Conservation (phyloP, 2,113 vertebrate species). For the Ginglymostoma cirratum region DNA sequence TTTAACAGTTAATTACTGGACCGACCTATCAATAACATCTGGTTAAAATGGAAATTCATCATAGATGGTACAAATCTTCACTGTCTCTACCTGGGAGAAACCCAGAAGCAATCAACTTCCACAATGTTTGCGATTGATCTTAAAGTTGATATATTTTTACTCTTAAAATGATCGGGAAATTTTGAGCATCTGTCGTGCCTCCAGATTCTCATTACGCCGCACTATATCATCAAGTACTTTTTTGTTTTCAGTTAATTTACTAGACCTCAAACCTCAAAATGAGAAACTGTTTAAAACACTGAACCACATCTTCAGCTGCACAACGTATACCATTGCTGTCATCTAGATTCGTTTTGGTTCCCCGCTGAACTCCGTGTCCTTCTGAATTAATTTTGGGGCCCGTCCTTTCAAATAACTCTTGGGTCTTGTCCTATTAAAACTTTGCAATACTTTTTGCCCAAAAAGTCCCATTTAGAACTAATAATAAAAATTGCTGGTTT, state of each 20-base stretch:
- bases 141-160: background rate
- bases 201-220: background rate
- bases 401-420: background rate
- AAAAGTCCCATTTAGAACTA: background rate
- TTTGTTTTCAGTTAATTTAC: background rate
- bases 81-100: background rate
- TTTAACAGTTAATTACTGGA: background rate
- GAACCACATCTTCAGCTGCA: background rate
- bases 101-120: background rate
- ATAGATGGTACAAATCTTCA: background rate
- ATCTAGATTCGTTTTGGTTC: background rate
- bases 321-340: background rate
- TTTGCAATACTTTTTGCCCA: background rate
- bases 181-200: background rate
- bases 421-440: background rate
- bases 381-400: background rate
- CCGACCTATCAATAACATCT: background rate
- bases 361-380: background rate
- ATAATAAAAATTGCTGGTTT: background rate
- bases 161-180: background rate
- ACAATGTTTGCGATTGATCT: background rate
- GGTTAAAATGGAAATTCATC: background rate
- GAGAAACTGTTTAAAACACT: background rate
- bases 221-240: background rate
- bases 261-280: background rate